Evolutionary conservation across 1,140 invertebrate genomes (phyloP).

Genomic region (Tetramorium parvispinum): DNA sequence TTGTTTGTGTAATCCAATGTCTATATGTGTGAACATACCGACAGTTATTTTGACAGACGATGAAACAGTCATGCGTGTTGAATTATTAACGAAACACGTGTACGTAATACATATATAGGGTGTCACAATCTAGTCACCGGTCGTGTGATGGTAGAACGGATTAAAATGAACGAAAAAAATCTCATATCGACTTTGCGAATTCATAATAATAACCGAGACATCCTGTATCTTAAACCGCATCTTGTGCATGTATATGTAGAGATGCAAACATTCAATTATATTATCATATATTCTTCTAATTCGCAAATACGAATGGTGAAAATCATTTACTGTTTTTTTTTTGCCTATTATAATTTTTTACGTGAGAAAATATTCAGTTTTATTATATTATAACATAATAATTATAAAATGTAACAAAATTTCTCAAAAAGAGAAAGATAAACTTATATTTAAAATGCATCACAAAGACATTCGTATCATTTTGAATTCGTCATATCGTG

Average conservation of each 20-base stretch:
- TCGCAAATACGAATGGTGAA: not conserved
- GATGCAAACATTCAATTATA: not conserved
- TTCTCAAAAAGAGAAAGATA: not conserved
- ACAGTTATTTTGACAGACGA: slow-evolving; percentile 16
- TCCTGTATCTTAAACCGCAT: not conserved
- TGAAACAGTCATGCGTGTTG: not conserved
- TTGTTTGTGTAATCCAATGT: not conserved
- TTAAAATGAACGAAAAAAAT: too few relatives aligned
- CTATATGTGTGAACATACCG: not conserved
- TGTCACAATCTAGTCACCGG: too few relatives aligned
- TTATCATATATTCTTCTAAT: not conserved
- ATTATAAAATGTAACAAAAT: slow-evolving; percentile 4
- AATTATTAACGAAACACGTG: not conserved
- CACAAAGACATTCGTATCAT: not conserved
- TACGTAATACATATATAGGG: too few relatives aligned
- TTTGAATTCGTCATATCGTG: not conserved
- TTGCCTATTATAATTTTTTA: not conserved
- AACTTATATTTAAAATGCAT: not conserved
- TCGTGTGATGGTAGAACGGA: too few relatives aligned
- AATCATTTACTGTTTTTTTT: not conserved
- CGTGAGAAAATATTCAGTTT: not conserved
- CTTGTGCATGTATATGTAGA: not conserved
- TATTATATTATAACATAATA: not conserved
- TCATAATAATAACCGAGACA: too few relatives aligned
- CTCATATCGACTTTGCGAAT: too few relatives aligned